These are phyloP conservation scores for Mobula birostris DNA, from an alignment of 2,113 vertebrate species.

Conservation along the genomic window DNA sequence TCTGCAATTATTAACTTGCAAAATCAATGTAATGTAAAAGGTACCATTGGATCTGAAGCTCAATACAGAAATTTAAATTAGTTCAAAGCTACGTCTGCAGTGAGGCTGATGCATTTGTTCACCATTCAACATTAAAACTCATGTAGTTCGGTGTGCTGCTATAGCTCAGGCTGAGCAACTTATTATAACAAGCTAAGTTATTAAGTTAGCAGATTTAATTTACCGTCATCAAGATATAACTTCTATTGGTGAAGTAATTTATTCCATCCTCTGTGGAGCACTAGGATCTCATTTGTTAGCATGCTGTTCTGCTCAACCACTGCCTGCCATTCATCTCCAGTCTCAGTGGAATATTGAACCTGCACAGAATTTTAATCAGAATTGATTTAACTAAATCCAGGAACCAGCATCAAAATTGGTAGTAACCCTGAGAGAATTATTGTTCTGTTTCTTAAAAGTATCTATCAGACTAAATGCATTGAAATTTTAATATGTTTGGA, in stretches of 20 bases:
- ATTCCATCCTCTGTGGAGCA: slow-evolving; percentile 68
- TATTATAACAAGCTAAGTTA: slow-evolving; percentile 54
- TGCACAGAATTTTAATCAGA: slow-evolving; percentile 73
- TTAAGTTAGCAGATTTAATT: slow-evolving; percentile 62
- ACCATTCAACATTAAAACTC: slow-evolving; percentile 40
- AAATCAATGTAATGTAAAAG: slow-evolving; percentile 62
- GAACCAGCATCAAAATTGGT: slow-evolving; percentile 55
- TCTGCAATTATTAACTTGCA: slow-evolving; percentile 67
- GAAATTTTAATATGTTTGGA: background rate
- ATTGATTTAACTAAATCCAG: slow-evolving; percentile 73
- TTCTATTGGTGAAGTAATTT: slow-evolving; percentile 69
- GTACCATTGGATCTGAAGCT: slow-evolving; percentile 51
- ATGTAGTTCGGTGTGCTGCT: slow-evolving; percentile 46
- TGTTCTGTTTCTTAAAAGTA: slow-evolving; percentile 45
- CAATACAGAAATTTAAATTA: slow-evolving; percentile 49
- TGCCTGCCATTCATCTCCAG: slow-evolving; percentile 68
- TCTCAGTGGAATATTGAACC: slow-evolving; percentile 63
- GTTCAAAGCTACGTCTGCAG: slow-evolving; percentile 49
- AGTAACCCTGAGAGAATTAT: slow-evolving; percentile 62
- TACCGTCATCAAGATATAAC: slow-evolving; percentile 60
- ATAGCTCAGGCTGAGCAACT: slow-evolving; percentile 53
- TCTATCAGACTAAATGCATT: slow-evolving; percentile 15
- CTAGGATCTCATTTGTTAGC: slow-evolving; percentile 68
- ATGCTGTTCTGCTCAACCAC: slow-evolving; percentile 73
- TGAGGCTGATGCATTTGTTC: slow-evolving; percentile 15